Percentiles rank a stretch among this genome's conserved stretches.
Evolutionary conservation across 2,113 vertebrate species (phyloP).

Genomic region (Puffinus mauretanicus): DNA sequence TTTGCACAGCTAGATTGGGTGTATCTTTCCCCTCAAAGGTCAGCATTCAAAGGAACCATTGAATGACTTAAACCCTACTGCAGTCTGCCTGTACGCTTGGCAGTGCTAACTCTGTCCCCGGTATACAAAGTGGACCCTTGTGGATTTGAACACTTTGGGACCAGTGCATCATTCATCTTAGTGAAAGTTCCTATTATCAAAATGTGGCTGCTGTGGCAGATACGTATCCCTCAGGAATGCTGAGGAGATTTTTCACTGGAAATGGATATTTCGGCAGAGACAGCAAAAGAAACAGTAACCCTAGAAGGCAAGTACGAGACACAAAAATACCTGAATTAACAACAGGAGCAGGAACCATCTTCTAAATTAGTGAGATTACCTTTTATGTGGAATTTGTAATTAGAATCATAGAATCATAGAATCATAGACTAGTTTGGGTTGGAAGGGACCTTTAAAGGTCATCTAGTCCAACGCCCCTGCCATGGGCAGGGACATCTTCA

Average conservation of each 20-base stretch:
- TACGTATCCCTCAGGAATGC: background rate
- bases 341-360: background rate
- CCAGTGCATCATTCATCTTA: background rate
- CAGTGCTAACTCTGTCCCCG: background rate
- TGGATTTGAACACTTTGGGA: background rate
- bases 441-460: no score
- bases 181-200: background rate
- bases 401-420: no score
- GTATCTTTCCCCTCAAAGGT: background rate
- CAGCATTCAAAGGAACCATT: background rate
- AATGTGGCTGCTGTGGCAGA: background rate
- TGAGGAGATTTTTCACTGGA: background rate
- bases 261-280: background rate
- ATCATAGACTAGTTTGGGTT: no score
- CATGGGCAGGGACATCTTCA: no score
- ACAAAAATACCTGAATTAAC: background rate
- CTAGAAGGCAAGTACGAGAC: background rate
- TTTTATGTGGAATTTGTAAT: background rate
- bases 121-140: background rate
- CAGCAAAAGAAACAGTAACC: background rate
- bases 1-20: background rate
- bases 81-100: background rate
- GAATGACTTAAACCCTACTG: background rate
- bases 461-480: no score
- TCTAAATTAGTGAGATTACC: background rate